Evolutionary conservation across 30 jellyfish, hydroid and myxozoan genomes (phyloP).

Genomic region (Pelagia noctiluca): DNA sequence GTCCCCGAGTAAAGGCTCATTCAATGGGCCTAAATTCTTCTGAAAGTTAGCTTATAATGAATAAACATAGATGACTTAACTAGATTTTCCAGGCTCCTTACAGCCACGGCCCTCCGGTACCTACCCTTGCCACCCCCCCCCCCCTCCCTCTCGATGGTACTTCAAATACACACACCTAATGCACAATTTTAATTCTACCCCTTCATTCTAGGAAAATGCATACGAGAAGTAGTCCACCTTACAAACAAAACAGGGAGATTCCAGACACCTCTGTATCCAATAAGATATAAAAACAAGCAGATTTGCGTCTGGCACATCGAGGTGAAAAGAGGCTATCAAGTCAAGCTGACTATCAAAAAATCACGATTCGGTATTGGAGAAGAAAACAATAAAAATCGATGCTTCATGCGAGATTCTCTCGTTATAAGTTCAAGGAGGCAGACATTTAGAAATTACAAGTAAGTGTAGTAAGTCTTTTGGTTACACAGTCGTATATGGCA

Average conservation of each 20-base stretch:
- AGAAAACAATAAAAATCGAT: constrained; percentile 21
- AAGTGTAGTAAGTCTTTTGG: background rate
- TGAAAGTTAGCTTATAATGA: background rate
- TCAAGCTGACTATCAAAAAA: constrained; percentile 36
- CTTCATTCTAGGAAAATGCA: constrained; percentile 64
- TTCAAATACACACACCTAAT: too few species aligned
- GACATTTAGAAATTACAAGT: constrained; percentile 64
- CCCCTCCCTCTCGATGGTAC: background rate
- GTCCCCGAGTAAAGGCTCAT: too few species aligned
- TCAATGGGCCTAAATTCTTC: too few species aligned
- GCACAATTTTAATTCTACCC: too few species aligned
- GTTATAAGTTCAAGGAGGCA: constrained; percentile 75
- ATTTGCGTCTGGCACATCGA: constrained; percentile 75
- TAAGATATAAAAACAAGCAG: constrained; percentile 68
- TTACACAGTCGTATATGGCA: background rate
- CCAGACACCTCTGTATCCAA: constrained; percentile 71
- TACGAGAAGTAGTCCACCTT: constrained; percentile 22
- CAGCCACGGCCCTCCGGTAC: background rate
- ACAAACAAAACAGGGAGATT: constrained; percentile 58
- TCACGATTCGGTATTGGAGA: constrained; percentile 59
- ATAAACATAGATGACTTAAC: background rate
- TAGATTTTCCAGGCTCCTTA: background rate
- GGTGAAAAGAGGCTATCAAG: constrained; percentile 68
- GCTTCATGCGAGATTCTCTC: constrained; percentile 64
- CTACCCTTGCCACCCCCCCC: background rate